Conservation (phyloP, 2,888 invertebrate species). For the Trachelus troglodyta region DNA sequence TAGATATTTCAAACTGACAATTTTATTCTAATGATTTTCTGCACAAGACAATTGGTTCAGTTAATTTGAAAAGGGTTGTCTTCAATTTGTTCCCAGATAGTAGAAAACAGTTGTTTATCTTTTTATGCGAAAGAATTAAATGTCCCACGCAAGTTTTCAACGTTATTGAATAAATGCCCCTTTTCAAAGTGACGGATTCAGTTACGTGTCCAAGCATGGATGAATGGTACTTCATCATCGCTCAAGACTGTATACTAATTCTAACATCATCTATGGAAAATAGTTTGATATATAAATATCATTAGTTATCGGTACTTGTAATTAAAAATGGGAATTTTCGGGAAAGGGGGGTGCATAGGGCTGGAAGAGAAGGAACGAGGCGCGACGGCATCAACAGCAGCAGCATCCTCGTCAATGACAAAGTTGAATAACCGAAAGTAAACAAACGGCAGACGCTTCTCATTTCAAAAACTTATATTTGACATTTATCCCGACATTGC, state of each 20-base stretch:
- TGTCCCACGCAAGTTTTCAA: not conserved
- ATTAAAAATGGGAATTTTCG: not conserved
- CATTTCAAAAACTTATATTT: not conserved
- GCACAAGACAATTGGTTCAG: constrained; percentile 37
- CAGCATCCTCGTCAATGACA: not conserved
- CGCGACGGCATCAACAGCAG: not conserved
- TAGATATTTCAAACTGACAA: constrained; percentile 46
- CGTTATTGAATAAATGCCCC: not conserved
- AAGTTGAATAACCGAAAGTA: not conserved
- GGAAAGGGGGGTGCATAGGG: not conserved
- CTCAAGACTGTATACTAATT: not conserved
- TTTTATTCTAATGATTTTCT: constrained; percentile 44
- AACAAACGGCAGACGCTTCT: not conserved
- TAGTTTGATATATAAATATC: constrained; percentile 13
- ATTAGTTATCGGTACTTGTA: not conserved
- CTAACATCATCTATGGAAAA: not conserved
- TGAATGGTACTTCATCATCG: not conserved
- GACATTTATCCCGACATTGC: not conserved
- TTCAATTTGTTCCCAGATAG: not conserved
- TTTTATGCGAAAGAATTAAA: not conserved
- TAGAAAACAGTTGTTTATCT: constrained; percentile 29
- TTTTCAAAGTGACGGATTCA: constrained; percentile 4
- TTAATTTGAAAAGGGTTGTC: constrained; percentile 21
- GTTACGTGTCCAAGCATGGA: not conserved
- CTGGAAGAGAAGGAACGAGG: not conserved